phyloP scores from a whole-genome alignment of 2,888 invertebrate species.

The Agrochola macilenta region DNA sequence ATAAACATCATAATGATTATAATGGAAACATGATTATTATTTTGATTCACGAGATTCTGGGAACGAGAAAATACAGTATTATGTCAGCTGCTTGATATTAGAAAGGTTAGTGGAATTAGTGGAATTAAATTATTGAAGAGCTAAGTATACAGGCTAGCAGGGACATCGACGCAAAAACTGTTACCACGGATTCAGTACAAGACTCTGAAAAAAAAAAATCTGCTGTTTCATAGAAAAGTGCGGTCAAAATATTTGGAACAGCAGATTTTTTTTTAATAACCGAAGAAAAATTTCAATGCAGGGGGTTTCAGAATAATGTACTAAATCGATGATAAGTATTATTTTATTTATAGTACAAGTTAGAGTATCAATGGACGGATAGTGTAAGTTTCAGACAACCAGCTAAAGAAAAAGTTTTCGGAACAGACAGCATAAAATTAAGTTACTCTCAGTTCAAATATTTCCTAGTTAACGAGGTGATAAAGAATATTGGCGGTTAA shows the following conservation, averaged over 20 bases:
- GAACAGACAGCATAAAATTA: background rate
- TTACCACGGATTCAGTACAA: too few relatives aligned
- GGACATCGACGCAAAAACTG: too few relatives aligned
- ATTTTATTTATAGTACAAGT: too few relatives aligned
- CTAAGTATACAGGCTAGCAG: too few relatives aligned
- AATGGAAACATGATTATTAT: constrained; percentile 23
- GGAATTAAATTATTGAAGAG: background rate
- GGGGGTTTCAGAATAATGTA: too few relatives aligned
- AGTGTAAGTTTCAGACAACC: background rate
- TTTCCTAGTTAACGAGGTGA: background rate
- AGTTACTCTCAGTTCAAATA: background rate
- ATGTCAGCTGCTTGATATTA: background rate
- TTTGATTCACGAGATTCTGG: constrained; percentile 18
- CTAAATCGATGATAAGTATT: too few relatives aligned
- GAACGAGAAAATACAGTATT: background rate
- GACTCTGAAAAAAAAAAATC: too few relatives aligned
- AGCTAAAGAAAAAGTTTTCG: background rate
- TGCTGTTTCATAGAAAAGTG: too few relatives aligned
- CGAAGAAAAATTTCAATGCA: too few relatives aligned
- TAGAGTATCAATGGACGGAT: background rate
- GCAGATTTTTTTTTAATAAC: too few relatives aligned
- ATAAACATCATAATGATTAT: constrained; percentile 25
- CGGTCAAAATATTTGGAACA: too few relatives aligned
- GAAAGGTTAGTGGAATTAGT: background rate
- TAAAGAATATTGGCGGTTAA: background rate